Evolutionary conservation across 2,113 vertebrate species (phyloP).

Genomic region (Platichthys stellatus): DNA sequence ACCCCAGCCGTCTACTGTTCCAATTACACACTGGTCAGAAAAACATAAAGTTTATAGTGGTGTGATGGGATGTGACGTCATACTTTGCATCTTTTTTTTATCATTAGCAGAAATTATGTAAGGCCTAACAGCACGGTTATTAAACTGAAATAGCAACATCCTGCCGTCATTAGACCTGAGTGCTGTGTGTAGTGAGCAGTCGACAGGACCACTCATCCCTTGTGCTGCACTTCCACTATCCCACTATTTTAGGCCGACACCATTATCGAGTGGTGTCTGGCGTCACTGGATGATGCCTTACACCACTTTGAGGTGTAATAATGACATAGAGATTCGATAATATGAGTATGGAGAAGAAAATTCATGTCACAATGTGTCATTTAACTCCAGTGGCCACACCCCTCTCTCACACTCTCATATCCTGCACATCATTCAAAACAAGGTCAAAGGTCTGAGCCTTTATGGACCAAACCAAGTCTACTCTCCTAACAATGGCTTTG

Average conservation of each 20-base stretch:
- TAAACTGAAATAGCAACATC: slow-evolving; percentile 37
- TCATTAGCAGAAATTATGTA: slow-evolving; percentile 59
- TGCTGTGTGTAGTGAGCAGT: slow-evolving; percentile 10
- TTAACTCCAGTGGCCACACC: slow-evolving; percentile 48
- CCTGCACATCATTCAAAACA: slow-evolving; percentile 30
- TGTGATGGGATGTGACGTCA: slow-evolving; percentile 11
- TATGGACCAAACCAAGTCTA: too few relatives aligned
- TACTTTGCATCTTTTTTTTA: slow-evolving; percentile 28
- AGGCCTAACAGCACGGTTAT: slow-evolving; percentile 27
- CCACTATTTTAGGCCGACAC: slow-evolving; percentile 4
- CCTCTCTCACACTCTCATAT: not conserved
- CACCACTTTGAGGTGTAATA: not conserved
- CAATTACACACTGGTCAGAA: slow-evolving; percentile 30
- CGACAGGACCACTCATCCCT: slow-evolving; percentile 15
- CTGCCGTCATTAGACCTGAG: slow-evolving; percentile 31
- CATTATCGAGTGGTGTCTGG: not conserved
- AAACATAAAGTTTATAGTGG: not conserved
- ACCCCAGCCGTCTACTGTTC: slow-evolving; percentile 19
- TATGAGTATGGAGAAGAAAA: not conserved
- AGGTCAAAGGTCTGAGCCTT: slow-evolving; percentile 27
- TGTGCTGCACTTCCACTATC: slow-evolving; percentile 9
- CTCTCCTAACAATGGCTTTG: too few relatives aligned
- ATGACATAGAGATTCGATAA: not conserved
- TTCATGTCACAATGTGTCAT: slow-evolving; percentile 24
- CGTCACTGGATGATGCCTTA: not conserved